Conservation (phyloP, 1,140 invertebrate species). For the Dolichoris vasculosae region DNA sequence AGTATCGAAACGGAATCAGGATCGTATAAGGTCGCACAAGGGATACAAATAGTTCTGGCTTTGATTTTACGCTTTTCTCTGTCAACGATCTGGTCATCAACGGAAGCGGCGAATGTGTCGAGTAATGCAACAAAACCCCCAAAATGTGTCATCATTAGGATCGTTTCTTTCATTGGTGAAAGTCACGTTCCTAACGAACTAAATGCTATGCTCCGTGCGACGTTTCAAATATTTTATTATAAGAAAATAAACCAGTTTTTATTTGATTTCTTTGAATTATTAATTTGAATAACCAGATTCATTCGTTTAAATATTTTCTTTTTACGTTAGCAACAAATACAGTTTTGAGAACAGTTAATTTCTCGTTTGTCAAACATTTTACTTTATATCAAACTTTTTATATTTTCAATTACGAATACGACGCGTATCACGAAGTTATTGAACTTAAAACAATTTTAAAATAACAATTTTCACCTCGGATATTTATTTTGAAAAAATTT, state of each 20-base stretch:
- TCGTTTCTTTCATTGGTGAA: not conserved
- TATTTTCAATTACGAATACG: too few relatives aligned
- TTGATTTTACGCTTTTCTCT: not conserved
- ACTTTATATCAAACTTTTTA: too few relatives aligned
- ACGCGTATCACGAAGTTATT: too few relatives aligned
- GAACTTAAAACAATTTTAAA: too few relatives aligned
- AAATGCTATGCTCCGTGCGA: not conserved
- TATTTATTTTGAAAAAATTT: too few relatives aligned
- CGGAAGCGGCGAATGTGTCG: slow-evolving; percentile 18
- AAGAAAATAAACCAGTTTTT: not conserved
- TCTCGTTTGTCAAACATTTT: too few relatives aligned
- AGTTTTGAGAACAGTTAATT: too few relatives aligned
- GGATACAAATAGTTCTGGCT: not conserved
- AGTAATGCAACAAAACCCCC: slow-evolving; percentile 1
- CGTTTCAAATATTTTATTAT: not conserved
- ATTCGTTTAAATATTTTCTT: not conserved
- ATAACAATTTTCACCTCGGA: too few relatives aligned
- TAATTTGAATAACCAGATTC: not conserved
- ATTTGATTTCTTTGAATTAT: not conserved
- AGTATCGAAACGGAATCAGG: not conserved
- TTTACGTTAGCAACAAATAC: too few relatives aligned
- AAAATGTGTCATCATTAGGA: slow-evolving; percentile 19
- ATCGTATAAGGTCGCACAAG: not conserved
- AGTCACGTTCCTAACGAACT: not conserved
- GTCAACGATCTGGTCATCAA: not conserved